phyloP scores from a whole-genome alignment of 30 jellyfish, hydroid and myxozoan species.

The Thelohanellus kitauei region DNA sequence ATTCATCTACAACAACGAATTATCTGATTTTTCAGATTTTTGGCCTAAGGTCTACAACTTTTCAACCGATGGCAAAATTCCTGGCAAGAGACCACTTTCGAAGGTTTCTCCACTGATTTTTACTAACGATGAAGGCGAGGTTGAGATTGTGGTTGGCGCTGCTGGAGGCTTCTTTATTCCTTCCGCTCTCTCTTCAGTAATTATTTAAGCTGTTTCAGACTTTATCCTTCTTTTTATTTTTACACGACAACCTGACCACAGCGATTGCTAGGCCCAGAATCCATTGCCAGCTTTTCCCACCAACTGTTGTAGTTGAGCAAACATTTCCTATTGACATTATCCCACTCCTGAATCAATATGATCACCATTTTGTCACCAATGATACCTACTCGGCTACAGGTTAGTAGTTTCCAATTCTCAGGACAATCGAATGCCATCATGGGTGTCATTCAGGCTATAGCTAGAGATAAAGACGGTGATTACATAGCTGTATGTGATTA shows the following conservation, averaged over 20 bases:
- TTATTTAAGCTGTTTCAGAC: slow-evolving; percentile 14
- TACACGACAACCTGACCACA: slow-evolving; percentile 40
- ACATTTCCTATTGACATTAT: slow-evolving; percentile 53
- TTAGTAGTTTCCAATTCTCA: slow-evolving; percentile 5
- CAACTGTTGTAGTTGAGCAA: slow-evolving; percentile 72
- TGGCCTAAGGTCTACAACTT: slow-evolving; percentile 87
- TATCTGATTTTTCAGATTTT: slow-evolving; percentile 72
- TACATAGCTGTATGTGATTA: slow-evolving; percentile 57
- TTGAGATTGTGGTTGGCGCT: slow-evolving; percentile 69
- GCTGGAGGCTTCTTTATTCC: slow-evolving; percentile 97
- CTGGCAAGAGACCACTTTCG: slow-evolving; percentile 76
- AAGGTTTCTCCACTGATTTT: slow-evolving; percentile 52
- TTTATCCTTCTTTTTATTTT: slow-evolving; percentile 57
- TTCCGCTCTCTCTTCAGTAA: slow-evolving; percentile 36
- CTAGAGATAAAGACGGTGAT: slow-evolving; percentile 24
- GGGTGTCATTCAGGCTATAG: slow-evolving; percentile 97
- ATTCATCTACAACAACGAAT: slow-evolving; percentile 69
- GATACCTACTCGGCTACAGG: slow-evolving; percentile 86
- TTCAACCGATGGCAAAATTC: slow-evolving; percentile 40
- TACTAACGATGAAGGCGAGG: slow-evolving; percentile 21
- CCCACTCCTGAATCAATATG: slow-evolving; percentile 19
- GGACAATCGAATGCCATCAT: slow-evolving; percentile 82
- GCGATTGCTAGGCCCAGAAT: slow-evolving; percentile 77
- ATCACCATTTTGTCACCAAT: slow-evolving; percentile 46
- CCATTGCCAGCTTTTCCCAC: slow-evolving; percentile 89